Evolutionary conservation across 2,797 vertebrate genomes (phyloP).

Genomic region (Potorous gilbertii): DNA sequence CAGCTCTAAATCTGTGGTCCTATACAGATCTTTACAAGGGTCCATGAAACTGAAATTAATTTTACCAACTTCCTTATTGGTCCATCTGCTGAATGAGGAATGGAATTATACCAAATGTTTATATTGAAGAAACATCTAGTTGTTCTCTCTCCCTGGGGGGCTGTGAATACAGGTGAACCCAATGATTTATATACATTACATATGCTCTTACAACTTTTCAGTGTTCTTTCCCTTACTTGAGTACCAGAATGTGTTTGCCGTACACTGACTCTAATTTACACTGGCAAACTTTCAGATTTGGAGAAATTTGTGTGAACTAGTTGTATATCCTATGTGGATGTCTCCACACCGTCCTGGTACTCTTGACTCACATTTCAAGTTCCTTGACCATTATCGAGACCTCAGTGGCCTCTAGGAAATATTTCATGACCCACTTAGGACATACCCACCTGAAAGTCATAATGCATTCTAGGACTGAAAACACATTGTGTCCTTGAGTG

Average conservation of each 20-base stretch:
- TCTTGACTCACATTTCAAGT: not conserved
- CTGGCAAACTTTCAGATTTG: not conserved
- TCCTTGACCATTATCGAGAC: not conserved
- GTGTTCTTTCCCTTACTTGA: not conserved
- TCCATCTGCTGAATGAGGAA: not conserved
- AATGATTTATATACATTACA: not conserved
- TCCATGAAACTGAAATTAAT: not conserved
- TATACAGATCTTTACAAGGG: not conserved
- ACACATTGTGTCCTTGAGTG: not conserved
- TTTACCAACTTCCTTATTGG: not conserved
- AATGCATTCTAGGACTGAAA: slow-evolving; percentile 24
- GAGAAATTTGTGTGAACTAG: not conserved
- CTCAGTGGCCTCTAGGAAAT: not conserved
- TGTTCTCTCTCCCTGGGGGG: not conserved
- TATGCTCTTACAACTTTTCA: not conserved
- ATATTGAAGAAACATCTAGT: not conserved
- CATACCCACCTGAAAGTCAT: slow-evolving; percentile 34
- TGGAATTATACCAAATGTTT: not conserved
- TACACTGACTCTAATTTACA: not conserved
- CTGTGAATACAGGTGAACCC: not conserved
- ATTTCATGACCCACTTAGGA: not conserved
- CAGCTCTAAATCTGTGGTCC: not conserved
- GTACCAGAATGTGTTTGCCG: not conserved
- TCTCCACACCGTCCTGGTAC: not conserved
- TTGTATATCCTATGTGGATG: not conserved